phyloP scores from a whole-genome alignment of 2,113 vertebrate species.

The Brachionichthys hirsutus region DNA sequence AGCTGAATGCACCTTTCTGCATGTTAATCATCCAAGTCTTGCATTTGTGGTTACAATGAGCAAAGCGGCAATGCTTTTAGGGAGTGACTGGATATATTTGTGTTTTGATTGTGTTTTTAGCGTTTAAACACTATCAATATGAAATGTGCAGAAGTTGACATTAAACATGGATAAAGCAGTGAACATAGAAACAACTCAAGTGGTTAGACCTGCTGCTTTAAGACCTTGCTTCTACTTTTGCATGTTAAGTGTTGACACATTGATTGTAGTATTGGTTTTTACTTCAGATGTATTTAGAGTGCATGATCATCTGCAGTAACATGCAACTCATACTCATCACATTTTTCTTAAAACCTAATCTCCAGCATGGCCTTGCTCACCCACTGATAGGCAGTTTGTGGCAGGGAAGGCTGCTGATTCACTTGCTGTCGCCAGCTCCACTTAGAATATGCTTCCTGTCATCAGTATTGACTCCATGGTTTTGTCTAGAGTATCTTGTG shows the following conservation, averaged over 20 bases:
- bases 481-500: slow-evolving; percentile 46
- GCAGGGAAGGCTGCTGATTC: slow-evolving; percentile 53
- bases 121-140: slow-evolving; percentile 26
- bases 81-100: slow-evolving; percentile 1
- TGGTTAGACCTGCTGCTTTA: too few relatives aligned
- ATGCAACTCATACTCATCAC: slow-evolving; percentile 68
- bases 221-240: slow-evolving; percentile 19
- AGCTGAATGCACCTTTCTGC: slow-evolving; percentile 65
- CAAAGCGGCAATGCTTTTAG: slow-evolving; percentile 4
- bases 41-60: slow-evolving; percentile 26
- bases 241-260: slow-evolving; percentile 24
- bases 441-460: slow-evolving; percentile 60
- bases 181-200: slow-evolving; percentile 18
- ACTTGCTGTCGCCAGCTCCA: slow-evolving; percentile 57
- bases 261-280: slow-evolving; percentile 39
- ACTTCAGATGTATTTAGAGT: slow-evolving; percentile 25
- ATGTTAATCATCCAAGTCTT: slow-evolving; percentile 70
- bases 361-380: slow-evolving; percentile 68
- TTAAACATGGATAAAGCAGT: slow-evolving; percentile 30
- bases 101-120: slow-evolving; percentile 13
- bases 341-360: slow-evolving; percentile 73
- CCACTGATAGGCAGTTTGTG: slow-evolving; percentile 68
- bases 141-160: slow-evolving; percentile 3
- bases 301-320: slow-evolving; percentile 51
- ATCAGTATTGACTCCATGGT: slow-evolving; percentile 63